Base-by-base conservation (phyloP, 2,888 invertebrate species). In the Thecocarcelia acutangulata region DNA sequence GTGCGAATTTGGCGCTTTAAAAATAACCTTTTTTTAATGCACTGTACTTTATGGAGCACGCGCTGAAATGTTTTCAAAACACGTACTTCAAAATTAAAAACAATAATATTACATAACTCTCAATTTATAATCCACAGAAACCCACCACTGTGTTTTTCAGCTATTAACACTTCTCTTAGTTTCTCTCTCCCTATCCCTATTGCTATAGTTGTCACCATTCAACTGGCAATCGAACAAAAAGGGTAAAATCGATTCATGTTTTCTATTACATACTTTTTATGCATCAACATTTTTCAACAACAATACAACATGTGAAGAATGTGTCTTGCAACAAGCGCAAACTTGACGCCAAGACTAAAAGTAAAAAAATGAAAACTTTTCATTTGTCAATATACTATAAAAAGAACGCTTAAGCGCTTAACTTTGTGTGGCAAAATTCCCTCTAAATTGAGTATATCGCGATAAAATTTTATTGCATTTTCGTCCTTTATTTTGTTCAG, bases 171-270 rank as follows among this genome's bases (percentile, higher is more conserved):
- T 40, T 5, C 37, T 63, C 59, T 59, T 21, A 17, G 15, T 40
- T 52, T 54, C 56, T 28, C 42, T 69, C 24, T 19, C 21, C 50
- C 11, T 17, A 2, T 63, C 12, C 42, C 33, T 52, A 13, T 21
- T 56, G 3, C 9, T 24, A 8, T 54, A n/a, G 13, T 46, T 56
- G 63, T 42, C 40, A 48, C 52, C 13, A 37, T 33, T 52, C 33
- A 59, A 24, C 24, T 58, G 46, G 28, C 44, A 44, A 15, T 11
- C 17, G 1, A 58, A 40, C 8, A 21, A 74, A 54, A 59, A 19
- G 66, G 40, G 52, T 52, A 72, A 82, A 78, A 82, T 82, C 78
- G 74, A 82, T 82, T 82, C 50, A n/a, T 46, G 64, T 8, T 52
- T 44, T 46, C 11, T 28, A 19, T 28, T n/a, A 21, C n/a, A n/a